Evolutionary conservation across 1,140 invertebrate species (phyloP), one percentile per base, ranked within the genome.

Genomic region (Scylla paramamosain): DNA sequence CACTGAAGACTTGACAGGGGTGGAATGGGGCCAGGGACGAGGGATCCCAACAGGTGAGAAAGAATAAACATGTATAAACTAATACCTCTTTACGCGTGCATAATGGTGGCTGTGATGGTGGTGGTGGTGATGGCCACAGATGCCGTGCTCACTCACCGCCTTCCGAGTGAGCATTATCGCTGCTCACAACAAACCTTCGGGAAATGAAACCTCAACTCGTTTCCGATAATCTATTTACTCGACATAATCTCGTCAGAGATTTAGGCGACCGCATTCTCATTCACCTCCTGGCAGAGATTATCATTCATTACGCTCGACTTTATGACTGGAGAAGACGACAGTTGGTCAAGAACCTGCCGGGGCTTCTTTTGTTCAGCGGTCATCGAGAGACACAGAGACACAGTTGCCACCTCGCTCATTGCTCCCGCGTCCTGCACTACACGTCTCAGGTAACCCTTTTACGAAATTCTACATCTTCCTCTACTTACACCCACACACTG

Each of bases 261-360:
- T 59, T 29, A 25, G 31, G 31, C 10, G 28, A 28, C 6, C 91
- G 25, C 52, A 59, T 25, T 28, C 52, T 25, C 91, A n/a, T 92
- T 25, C 45, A 92, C 31, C 59, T 31, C 46, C 48, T 83, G 92
- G 29, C 6, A 10, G 82, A 39, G 92, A 87, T 93, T 93, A 87
- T 87, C 45, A 93, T 87, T 93, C 83, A 93, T 93, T 93, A 93
- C 52, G 83, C 25, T 32, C 77, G 92, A 93, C 92, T 93, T 93
- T 87, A 59, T 87, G n/a, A 52, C 59, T 91, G 31, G 48, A 89
- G 87, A 89, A 67, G 88, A 90, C 87, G 93, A 94, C 93, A 94
- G 93, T 94, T 94, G 93, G 93, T 94, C 93, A 94, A 94, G 93
- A 94, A 90, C 59, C 52, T 46, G 93, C 77, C 25, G 32, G 20